Percentiles rank a stretch among this genome's conserved stretches.
Conservation (phyloP, 2,113 vertebrate genomes). For the Carassius carassius region DNA sequence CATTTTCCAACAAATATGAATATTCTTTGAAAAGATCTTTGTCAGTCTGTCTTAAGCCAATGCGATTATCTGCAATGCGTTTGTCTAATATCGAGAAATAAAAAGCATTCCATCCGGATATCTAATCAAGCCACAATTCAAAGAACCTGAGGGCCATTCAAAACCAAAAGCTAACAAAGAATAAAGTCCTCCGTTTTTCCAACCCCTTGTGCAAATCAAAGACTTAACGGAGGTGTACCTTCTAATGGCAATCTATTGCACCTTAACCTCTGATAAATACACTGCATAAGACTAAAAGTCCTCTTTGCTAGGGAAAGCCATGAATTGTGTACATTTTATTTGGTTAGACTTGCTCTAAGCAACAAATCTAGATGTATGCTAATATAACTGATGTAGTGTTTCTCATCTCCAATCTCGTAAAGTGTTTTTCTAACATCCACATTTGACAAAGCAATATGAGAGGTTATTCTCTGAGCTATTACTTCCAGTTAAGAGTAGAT, state of each 20-base stretch:
- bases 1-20: not conserved
- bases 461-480: constrained; percentile 47
- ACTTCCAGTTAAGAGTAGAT: constrained; percentile 50
- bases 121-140: constrained; percentile 18
- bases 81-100: constrained; percentile 13
- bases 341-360: constrained; percentile 22
- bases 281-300: constrained; percentile 38
- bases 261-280: constrained; percentile 36
- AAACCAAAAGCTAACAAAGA: constrained; percentile 23
- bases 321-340: constrained; percentile 43
- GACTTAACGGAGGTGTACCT: constrained; percentile 38
- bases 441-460: constrained; percentile 41
- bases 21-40: not conserved
- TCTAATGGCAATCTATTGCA: constrained; percentile 51
- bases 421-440: constrained; percentile 36
- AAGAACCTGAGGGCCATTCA: not conserved
- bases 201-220: constrained; percentile 41
- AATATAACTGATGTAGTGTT: constrained; percentile 37
- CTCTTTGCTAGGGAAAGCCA: constrained; percentile 35
- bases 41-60: not conserved
- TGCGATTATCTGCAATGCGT: not conserved
- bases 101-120: constrained; percentile 24
- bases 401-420: constrained; percentile 19
- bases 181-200: not conserved
- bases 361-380: constrained; percentile 30